Evolutionary conservation across 2,113 vertebrate genomes (phyloP).

Genomic region (Zingel zingel): DNA sequence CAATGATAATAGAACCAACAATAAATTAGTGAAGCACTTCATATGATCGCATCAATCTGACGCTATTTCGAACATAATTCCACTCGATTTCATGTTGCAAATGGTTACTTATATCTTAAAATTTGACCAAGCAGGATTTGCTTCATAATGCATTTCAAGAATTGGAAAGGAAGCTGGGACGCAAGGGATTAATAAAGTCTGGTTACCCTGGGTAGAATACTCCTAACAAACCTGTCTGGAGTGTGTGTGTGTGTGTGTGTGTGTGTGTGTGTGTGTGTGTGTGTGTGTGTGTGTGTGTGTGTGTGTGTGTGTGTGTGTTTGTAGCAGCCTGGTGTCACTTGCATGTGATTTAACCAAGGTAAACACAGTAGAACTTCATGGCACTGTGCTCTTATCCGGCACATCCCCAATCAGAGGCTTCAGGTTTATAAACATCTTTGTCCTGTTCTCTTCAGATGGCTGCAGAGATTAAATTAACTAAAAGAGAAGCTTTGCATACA

Average conservation of each 20-base stretch:
- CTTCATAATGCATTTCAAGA: background rate
- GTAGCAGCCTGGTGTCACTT: constrained; percentile 10
- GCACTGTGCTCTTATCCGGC: background rate
- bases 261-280: background rate
- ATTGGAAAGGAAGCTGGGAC: background rate
- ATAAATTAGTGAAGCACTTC: background rate
- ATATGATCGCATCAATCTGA: background rate
- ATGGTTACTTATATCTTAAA: background rate
- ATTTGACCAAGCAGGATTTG: background rate
- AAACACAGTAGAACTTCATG: background rate
- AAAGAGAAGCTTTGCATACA: background rate
- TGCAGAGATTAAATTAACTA: constrained; percentile 15
- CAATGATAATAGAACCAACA: background rate
- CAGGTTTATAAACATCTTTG: background rate
- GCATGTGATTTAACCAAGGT: background rate
- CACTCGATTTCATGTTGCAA: background rate
- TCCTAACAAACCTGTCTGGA: too few relatives aligned
- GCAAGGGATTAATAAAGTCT: background rate
- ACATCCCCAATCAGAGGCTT: constrained; percentile 1
- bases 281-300: background rate
- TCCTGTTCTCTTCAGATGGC: constrained; percentile 3
- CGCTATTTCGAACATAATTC: too few relatives aligned
- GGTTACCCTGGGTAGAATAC: too few relatives aligned
- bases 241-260: background rate
- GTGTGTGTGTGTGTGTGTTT: background rate